Evolutionary conservation across 1,140 invertebrate genomes (phyloP).

Genomic region (Trichogramma pretiosum): DNA sequence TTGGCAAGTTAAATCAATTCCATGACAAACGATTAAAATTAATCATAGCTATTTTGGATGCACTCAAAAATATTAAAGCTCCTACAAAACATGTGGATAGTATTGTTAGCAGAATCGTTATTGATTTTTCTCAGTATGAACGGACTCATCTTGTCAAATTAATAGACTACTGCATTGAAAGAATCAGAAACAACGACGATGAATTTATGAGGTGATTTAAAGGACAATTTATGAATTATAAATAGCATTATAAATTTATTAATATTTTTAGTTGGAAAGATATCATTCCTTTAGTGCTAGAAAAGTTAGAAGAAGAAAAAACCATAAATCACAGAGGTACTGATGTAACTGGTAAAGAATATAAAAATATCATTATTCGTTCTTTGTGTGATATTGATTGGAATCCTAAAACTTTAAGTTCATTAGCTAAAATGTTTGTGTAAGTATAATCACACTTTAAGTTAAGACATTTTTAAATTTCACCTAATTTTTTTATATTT

Average conservation of each 20-base stretch:
- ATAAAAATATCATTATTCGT: conserved; percentile 41
- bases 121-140: conserved; percentile 30
- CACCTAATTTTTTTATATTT: conserved; percentile 5
- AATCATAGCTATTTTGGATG: conserved; percentile 23
- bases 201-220: conserved; percentile 28
- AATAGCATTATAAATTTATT: conserved; percentile 1
- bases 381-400: conserved; percentile 37
- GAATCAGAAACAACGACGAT: conserved; percentile 32
- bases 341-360: conserved; percentile 39
- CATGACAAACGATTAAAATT: conserved; percentile 31
- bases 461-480: neutral
- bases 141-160: conserved; percentile 29
- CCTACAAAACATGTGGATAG: conserved; percentile 23
- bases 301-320: conserved; percentile 41
- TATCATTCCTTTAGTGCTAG: conserved; percentile 39
- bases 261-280: conserved; percentile 43
- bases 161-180: conserved; percentile 33
- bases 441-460: conserved; percentile 19
- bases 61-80: conserved; percentile 22
- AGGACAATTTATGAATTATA: conserved; percentile 4
- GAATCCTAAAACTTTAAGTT: conserved; percentile 33
- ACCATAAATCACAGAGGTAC: conserved; percentile 33
- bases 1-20: conserved; percentile 11
- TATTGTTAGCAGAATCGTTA: conserved; percentile 29
- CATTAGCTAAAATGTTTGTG: conserved; percentile 46